Base-by-base conservation (phyloP, 2,888 invertebrate genomes). In the Mamestra brassicae region DNA sequence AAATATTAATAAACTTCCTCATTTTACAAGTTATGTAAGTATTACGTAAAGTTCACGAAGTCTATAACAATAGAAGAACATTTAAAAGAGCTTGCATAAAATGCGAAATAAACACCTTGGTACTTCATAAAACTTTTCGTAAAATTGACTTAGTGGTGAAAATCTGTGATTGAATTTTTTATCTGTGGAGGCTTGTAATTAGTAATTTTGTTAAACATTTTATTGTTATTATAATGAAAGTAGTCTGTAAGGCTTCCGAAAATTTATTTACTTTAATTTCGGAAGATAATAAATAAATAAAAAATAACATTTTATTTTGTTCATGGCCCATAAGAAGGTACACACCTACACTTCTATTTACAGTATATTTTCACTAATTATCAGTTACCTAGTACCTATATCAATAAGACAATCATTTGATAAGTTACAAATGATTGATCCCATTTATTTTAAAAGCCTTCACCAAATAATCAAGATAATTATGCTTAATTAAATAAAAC, bases 1-100 rank as follows among this genome's bases (percentile, higher is more conserved):
- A 84, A 84, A 87, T 82, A 74, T 77, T 73, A 84, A 80, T 79
- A 69, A 69, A 86, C 90, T 92, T 91, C 90, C 91, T 90, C 83
- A 76, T 89, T 88, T 86, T 84, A 83, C 74, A 68, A 76, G 74
- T 93, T 90, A 87, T 74, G 86, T 80, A 91, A 92, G 62, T 71
- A 74, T 91, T 90, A 89, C 85, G 81, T 89, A 89, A 91, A 85
- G 78, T 84, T 80, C 74, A 84, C 76, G 73, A 78, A 69, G 72
- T 71, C 47, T 71, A 54, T 78, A 86, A 84, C 75, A 84, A 81
- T 78, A 81, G 83, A 66, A 63, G 36, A 62, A 38, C 58, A 75
- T 61, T 17, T 45, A 55, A 70, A 55, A 17, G 10, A 54, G 64
- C 54, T 71, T 76, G 71, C 52, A 69, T 65, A 38, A 58, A 74